These are phyloP conservation scores for Adrianichthys oophorus DNA, from an alignment of 2,797 vertebrate genomes.

Conservation along the genomic window DNA sequence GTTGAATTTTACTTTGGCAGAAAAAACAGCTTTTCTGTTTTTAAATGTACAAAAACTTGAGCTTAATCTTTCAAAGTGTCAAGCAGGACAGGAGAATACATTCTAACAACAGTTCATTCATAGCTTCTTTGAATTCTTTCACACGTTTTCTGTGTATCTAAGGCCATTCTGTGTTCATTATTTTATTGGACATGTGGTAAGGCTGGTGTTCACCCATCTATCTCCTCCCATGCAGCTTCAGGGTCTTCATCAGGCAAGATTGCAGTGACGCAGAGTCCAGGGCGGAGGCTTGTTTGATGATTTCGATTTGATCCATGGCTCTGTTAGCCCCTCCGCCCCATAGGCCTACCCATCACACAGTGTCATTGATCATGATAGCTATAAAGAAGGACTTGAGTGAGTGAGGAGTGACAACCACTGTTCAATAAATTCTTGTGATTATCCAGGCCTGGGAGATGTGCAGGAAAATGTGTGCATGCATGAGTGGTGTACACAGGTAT, in stretches of 20 bases:
- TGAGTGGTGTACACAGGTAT: constrained; percentile 40
- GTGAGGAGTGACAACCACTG: constrained; percentile 67
- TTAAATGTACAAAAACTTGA: too few species aligned
- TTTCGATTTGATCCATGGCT: constrained; percentile 57
- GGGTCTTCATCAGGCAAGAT: constrained; percentile 64
- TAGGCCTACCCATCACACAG: constrained; percentile 57
- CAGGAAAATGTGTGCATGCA: constrained; percentile 19
- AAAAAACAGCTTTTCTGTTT: too few species aligned
- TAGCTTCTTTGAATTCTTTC: background rate
- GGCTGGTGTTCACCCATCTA: constrained; percentile 51
- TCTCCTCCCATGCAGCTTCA: constrained; percentile 59
- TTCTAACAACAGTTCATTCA: too few species aligned
- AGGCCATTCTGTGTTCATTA: constrained; percentile 25
- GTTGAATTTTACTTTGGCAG: too few species aligned
- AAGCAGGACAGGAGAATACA: too few species aligned
- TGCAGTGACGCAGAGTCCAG: constrained; percentile 39
- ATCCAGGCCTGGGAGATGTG: constrained; percentile 70
- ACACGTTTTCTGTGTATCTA: constrained; percentile 16
- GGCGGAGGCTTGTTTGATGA: constrained; percentile 45
- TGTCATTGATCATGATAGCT: constrained; percentile 68
- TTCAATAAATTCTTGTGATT: constrained; percentile 82
- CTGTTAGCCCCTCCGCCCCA: constrained; percentile 46
- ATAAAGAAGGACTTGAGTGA: constrained; percentile 76
- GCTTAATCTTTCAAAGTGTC: too few species aligned
- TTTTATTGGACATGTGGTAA: constrained; percentile 18